Evolutionary conservation across 2,113 vertebrate genomes (phyloP), one percentile per base, ranked within the genome.

Genomic region (Hippocampus abdominalis): DNA sequence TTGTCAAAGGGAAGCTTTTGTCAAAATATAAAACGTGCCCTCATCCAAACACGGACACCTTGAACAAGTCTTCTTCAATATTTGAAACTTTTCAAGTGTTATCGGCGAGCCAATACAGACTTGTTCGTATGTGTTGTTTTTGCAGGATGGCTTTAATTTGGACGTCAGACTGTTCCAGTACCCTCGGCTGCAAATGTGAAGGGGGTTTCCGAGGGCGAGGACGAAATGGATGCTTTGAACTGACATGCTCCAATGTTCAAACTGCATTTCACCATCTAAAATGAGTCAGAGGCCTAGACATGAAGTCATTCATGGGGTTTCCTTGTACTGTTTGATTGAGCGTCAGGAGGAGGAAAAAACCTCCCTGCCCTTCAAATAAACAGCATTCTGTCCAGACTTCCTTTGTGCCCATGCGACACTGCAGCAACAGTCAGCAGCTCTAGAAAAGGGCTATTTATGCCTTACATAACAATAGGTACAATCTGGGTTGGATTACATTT

Each of bases 301-400:
- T 86, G 81, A 81, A 88, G 84, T 86, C 81, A 82, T 80, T 82
- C 51, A 70, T 64, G 74, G 75, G 73, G 79, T 77, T 84, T 87
- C 71, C 77, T 74, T 74, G 79, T 42, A n/a, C 59, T 80, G 68
- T 77, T 80, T 70, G 68, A 72, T 60, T 66, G 72, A 44, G 61
- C 40, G 59, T 76, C 56, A 81, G 53, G 29, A 67, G 70, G 66
- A 70, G 72, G 81, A 69, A 86, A 87, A 84, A 77, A 82, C 83
- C 84, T 81, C 76, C 72, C 75, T 73, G 69, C 68, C 75, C 74
- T 66, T 74, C 78, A 86, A 88, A 89, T 86, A 87, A 87, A 87
- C 84, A 86, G 40, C 18, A 10, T 57, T 79, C 66, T 69, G 67
- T 72, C 64, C 77, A 2, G 54, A 82, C 84, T 88, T 87, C 85